Evolutionary conservation across 2,113 vertebrate genomes (phyloP).

Genomic region (Epinephelus moara): DNA sequence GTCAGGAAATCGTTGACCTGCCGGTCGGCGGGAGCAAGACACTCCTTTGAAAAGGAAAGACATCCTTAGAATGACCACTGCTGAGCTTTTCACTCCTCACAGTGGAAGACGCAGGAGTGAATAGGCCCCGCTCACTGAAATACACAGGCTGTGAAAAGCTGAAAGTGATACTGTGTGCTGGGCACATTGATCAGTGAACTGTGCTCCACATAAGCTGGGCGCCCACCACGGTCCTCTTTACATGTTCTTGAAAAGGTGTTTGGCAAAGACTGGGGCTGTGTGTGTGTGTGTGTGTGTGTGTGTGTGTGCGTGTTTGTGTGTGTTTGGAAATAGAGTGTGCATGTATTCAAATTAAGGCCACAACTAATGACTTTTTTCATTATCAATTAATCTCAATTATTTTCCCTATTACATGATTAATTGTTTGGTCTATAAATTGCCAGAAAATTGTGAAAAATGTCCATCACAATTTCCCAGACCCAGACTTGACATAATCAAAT

Average conservation of each 20-base stretch:
- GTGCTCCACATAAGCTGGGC: neutral
- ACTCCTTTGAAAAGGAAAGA: slow-evolving; percentile 4
- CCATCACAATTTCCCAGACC: neutral
- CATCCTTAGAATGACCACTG: neutral
- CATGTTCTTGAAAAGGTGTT: neutral
- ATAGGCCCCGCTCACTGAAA: neutral
- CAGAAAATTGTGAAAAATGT: neutral
- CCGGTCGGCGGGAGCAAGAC: neutral
- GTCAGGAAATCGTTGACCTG: slow-evolving; percentile 1
- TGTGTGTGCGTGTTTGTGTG: too few relatives aligned
- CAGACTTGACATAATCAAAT: neutral
- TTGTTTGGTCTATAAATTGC: neutral
- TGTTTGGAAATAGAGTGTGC: neutral
- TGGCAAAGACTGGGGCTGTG: neutral
- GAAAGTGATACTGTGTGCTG: neutral
- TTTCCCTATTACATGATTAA: neutral
- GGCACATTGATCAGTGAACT: neutral
- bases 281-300: neutral
- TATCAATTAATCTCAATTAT: neutral
- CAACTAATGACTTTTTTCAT: neutral
- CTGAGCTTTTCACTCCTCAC: neutral
- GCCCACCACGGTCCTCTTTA: too few relatives aligned
- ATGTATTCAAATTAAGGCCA: neutral
- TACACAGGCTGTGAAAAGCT: slow-evolving; percentile 3
- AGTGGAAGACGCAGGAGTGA: neutral